Percentiles rank a stretch among this genome's conserved stretches.
Evolutionary conservation across 2,888 invertebrate genomes (phyloP).

Genomic region (Drosophila leonis): DNA sequence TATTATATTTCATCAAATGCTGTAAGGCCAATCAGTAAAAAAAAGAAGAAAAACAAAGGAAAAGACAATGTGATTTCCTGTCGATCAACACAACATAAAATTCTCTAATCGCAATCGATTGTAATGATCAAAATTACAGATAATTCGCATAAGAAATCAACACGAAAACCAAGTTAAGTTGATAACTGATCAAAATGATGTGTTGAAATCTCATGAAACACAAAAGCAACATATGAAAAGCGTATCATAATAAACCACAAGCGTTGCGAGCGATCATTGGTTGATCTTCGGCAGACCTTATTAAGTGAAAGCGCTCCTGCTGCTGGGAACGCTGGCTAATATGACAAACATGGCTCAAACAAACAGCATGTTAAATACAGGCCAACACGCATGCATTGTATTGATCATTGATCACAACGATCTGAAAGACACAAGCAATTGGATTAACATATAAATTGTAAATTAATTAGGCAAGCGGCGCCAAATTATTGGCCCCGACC

Average conservation of each 20-base stretch:
- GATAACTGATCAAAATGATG: constrained; percentile 32
- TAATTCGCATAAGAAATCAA: constrained; percentile 15
- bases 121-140: constrained; percentile 1
- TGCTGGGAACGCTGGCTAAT: constrained; percentile 42
- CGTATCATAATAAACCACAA: neutral
- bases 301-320: constrained; percentile 55
- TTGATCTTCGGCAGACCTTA: constrained; percentile 2
- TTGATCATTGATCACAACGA: constrained; percentile 50
- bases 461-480: constrained; percentile 76
- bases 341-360: constrained; percentile 24
- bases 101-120: constrained; percentile 15
- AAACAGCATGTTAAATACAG: constrained; percentile 13
- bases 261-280: constrained; percentile 5
- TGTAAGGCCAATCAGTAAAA: neutral
- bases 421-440: constrained; percentile 56
- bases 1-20: constrained; percentile 17
- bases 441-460: constrained; percentile 78
- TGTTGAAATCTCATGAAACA: constrained; percentile 21
- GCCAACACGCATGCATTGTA: constrained; percentile 16
- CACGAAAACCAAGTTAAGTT: neutral
- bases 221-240: neutral
- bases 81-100: constrained; percentile 16
- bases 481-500: constrained; percentile 70
- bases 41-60: neutral
- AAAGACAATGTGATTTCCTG: neutral